Evolutionary conservation across 1,140 invertebrate genomes (phyloP).

Genomic region (Apis mellifera): DNA sequence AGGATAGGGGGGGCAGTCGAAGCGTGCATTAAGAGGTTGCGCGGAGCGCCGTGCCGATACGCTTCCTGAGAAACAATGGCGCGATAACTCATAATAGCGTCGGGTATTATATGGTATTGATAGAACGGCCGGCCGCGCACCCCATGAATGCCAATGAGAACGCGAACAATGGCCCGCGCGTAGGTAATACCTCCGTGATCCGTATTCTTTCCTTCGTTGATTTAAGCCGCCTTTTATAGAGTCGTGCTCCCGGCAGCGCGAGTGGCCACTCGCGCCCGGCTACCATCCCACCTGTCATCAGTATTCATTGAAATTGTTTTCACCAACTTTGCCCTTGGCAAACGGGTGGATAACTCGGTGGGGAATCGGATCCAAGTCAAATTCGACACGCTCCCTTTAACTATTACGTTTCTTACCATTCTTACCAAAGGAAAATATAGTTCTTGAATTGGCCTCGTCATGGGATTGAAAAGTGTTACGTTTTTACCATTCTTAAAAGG

Average conservation of each 20-base stretch:
- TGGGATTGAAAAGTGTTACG: too few species aligned
- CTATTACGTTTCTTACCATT: too few species aligned
- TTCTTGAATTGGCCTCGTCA: too few species aligned
- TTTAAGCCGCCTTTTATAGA: conserved; percentile 56
- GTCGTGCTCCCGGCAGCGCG: conserved; percentile 23
- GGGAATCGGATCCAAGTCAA: too few species aligned
- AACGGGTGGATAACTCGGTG: not conserved
- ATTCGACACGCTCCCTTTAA: too few species aligned
- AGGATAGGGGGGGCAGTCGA: conserved; percentile 35
- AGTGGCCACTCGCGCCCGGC: conserved; percentile 27
- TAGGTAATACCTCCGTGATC: conserved; percentile 67
- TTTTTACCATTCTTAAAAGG: too few species aligned
- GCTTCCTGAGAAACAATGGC: conserved; percentile 63
- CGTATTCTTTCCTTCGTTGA: conserved; percentile 61
- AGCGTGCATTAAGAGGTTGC: conserved; percentile 46
- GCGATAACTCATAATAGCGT: conserved; percentile 74
- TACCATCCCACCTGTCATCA: conserved; percentile 50
- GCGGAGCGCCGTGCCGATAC: conserved; percentile 36
- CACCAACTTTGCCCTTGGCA: not conserved
- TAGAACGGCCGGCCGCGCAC: conserved; percentile 61
- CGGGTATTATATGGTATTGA: conserved; percentile 70
- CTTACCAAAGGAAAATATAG: too few species aligned
- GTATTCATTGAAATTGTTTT: conserved; percentile 49
- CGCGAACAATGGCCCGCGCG: conserved; percentile 65
- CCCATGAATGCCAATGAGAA: conserved; percentile 70